phyloP scores from a whole-genome alignment of 2,888 invertebrate species.

The Eilema caniola region DNA sequence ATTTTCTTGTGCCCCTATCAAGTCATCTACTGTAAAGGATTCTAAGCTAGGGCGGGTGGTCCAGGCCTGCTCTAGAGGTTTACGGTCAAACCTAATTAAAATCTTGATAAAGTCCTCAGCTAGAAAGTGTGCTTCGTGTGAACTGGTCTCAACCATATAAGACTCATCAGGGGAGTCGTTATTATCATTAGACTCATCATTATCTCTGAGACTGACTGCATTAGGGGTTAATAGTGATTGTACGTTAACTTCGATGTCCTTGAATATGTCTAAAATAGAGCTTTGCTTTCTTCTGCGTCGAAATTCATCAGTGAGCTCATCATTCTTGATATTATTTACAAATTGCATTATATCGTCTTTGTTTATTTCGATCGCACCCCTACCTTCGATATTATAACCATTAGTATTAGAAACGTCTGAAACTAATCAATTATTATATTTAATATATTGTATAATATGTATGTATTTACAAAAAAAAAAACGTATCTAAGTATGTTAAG shows the following conservation, averaged over 20 bases:
- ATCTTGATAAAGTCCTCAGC: conserved; percentile 4
- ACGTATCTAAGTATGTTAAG: too few relatives aligned
- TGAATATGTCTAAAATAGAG: neutral
- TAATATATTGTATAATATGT: too few relatives aligned
- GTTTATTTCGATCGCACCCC: neutral
- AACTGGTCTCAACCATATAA: neutral
- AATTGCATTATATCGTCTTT: conserved; percentile 5
- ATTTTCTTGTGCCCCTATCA: neutral
- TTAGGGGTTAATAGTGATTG: neutral
- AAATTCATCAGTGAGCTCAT: neutral
- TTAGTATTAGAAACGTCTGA: conserved; percentile 5
- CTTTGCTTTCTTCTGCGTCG: neutral
- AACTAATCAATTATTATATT: neutral
- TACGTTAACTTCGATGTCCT: neutral
- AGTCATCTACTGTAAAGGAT: neutral
- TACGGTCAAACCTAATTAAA: neutral
- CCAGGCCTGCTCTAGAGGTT: neutral
- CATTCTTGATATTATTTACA: neutral
- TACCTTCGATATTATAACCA: conserved; percentile 5
- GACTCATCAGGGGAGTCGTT: neutral
- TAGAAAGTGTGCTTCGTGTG: neutral
- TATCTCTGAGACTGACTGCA: neutral
- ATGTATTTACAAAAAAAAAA: too few relatives aligned
- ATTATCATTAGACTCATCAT: neutral
- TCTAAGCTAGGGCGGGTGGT: neutral